Percentiles rank a stretch among this genome's conserved stretches.
These are phyloP conservation scores for Notolabrus celidotus DNA, from an alignment of 2,797 vertebrate genomes.

Conservation along the genomic window DNA sequence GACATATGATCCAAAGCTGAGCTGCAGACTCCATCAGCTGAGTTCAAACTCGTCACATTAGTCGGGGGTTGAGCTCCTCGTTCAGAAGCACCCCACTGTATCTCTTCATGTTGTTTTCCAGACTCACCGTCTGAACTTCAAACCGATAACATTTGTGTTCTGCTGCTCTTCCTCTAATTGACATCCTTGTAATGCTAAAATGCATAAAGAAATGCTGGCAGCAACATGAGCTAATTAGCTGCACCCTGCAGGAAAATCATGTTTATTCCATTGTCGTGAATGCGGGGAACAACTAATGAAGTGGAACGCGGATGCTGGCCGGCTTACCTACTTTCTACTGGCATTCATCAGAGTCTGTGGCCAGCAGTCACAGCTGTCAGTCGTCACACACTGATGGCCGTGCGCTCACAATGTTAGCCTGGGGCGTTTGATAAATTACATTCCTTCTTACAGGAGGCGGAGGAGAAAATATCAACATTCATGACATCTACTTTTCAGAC, in stretches of 20 bases:
- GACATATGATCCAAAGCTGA: too few relatives aligned
- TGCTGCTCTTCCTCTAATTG: slow-evolving; percentile 32
- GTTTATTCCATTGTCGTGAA: slow-evolving; percentile 35
- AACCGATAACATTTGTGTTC: slow-evolving; percentile 14
- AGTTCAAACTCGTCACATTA: too few relatives aligned
- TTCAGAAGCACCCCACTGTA: background rate
- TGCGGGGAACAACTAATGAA: slow-evolving; percentile 31
- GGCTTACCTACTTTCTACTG: slow-evolving; percentile 28
- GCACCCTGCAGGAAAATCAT: slow-evolving; percentile 18
- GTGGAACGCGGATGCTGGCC: slow-evolving; percentile 14
- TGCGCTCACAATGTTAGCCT: slow-evolving; percentile 33
- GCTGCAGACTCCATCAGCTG: too few relatives aligned
- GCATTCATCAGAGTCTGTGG: slow-evolving; percentile 13
- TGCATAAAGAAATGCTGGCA: slow-evolving; percentile 33
- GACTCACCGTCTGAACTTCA: background rate
- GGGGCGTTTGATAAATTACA: slow-evolving; percentile 38
- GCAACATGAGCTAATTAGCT: slow-evolving; percentile 40
- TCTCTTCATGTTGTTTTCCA: background rate
- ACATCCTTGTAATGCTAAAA: slow-evolving; percentile 36
- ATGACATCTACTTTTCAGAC: background rate
- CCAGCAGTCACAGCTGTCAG: slow-evolving; percentile 42
- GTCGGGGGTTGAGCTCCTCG: background rate
- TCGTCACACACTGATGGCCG: slow-evolving; percentile 22
- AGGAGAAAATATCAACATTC: slow-evolving; percentile 17
- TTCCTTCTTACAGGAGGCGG: slow-evolving; percentile 18